Percentiles rank a stretch among this genome's conserved stretches.
Evolutionary conservation across 2,797 vertebrate genomes (phyloP).

Genomic region (Pogoniulus pusillus): DNA sequence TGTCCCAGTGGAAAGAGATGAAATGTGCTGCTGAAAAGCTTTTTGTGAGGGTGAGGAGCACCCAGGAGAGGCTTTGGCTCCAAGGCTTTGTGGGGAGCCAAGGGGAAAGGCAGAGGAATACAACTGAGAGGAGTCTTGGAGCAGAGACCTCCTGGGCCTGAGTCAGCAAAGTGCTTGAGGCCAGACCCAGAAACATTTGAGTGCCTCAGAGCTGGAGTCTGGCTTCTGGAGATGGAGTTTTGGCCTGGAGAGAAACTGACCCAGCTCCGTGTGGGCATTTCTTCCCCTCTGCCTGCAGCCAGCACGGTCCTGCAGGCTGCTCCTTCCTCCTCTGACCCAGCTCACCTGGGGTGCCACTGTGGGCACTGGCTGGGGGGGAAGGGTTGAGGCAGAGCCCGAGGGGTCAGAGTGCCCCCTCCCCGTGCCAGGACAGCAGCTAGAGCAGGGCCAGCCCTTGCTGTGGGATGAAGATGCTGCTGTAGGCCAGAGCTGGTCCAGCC

Average conservation of each 20-base stretch:
- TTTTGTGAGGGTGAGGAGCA: not conserved
- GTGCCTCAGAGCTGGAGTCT: not conserved
- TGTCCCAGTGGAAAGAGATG: accelerated
- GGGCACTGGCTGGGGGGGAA: not conserved
- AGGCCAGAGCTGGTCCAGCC: not conserved
- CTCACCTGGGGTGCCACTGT: not conserved
- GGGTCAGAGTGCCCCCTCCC: accelerated
- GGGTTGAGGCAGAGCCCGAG: accelerated
- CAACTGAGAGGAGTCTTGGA: not conserved
- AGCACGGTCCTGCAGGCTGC: not conserved
- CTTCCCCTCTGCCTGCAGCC: not conserved
- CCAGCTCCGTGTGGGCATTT: not conserved
- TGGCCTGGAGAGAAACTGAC: not conserved
- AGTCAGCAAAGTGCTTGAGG: constrained; percentile 14
- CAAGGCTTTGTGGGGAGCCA: not conserved
- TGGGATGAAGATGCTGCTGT: accelerated
- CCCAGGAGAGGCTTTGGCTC: not conserved
- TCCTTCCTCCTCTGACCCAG: not conserved
- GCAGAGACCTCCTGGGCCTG: not conserved
- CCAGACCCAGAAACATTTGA: not conserved
- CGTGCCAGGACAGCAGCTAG: no score
- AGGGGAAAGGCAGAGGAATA: not conserved
- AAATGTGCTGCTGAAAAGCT: accelerated
- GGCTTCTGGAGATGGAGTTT: not conserved
- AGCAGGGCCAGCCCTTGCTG: not conserved